A percentile compares a stretch with the other conserved stretches of the same genome.
These are phyloP conservation scores for Periophthalmus modestus DNA, from an alignment of 2,113 vertebrate species.

Conservation along the genomic window DNA sequence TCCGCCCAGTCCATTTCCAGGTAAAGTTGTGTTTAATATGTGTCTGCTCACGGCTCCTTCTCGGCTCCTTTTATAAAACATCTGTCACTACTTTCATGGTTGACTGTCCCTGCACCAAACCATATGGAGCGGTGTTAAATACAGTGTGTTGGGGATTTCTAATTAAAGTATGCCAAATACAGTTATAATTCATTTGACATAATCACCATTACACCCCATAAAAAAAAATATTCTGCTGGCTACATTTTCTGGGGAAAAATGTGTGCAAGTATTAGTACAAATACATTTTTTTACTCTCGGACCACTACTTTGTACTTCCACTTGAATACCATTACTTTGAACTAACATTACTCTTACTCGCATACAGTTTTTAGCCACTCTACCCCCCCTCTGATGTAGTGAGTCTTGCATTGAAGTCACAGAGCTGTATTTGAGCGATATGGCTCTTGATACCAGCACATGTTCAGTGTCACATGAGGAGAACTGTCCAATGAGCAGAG, in stretches of 20 bases:
- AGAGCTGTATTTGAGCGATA: conserved; percentile 33
- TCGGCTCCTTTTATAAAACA: neutral
- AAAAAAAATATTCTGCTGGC: no score
- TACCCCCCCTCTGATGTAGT: neutral
- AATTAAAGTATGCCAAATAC: neutral
- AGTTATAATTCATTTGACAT: neutral
- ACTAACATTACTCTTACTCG: no score
- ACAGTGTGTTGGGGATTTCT: neutral
- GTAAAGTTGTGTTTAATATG: neutral
- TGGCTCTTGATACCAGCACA: conserved; percentile 44
- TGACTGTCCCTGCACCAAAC: neutral
- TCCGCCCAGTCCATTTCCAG: neutral
- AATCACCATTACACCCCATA: no score
- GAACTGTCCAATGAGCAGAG: conserved; percentile 44
- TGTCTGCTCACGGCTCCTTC: no score
- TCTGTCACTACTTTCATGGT: neutral
- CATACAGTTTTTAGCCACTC: no score
- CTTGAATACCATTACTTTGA: no score
- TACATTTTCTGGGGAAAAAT: no score
- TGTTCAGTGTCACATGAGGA: conserved; percentile 38
- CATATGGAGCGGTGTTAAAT: neutral
- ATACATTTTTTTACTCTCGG: no score
- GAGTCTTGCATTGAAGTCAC: conserved; percentile 17
- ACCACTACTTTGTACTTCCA: no score
- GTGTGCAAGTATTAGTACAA: no score